A percentile compares a stretch with the other conserved stretches of the same genome.
These are phyloP conservation scores for Drosophila jambulina DNA, from an alignment of 1,140 invertebrate species.

Conservation along the genomic window DNA sequence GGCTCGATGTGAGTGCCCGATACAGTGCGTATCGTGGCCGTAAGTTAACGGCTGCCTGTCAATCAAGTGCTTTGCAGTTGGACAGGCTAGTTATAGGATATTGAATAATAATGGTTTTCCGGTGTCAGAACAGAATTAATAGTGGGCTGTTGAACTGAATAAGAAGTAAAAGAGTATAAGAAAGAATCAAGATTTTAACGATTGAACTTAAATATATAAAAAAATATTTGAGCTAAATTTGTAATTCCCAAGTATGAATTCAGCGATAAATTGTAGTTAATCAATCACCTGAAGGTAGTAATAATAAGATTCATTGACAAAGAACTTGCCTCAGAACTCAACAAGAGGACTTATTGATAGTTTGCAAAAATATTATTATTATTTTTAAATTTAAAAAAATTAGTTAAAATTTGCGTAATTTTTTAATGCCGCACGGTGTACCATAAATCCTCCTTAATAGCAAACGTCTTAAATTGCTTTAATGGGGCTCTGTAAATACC, in stretches of 20 bases:
- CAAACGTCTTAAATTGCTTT: slow-evolving; percentile 7
- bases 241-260: neutral
- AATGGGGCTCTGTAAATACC: slow-evolving; percentile 16
- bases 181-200: too few species aligned
- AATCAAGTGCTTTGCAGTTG: slow-evolving; percentile 8
- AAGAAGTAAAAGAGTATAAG: neutral
- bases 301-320: too few species aligned
- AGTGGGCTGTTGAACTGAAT: neutral
- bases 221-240: too few species aligned
- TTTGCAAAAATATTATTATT: too few species aligned
- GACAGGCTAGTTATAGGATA: slow-evolving; percentile 32
- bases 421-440: neutral
- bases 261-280: neutral
- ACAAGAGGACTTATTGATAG: neutral
- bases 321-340: too few species aligned
- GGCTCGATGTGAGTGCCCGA: slow-evolving; percentile 17
- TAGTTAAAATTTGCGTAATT: neutral
- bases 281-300: neutral
- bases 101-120: slow-evolving; percentile 23
- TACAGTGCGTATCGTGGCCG: slow-evolving; percentile 34
- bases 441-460: slow-evolving; percentile 1
- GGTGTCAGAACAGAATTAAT: slow-evolving; percentile 5
- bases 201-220: neutral
- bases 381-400: too few species aligned
- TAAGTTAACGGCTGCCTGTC: slow-evolving; percentile 35